Evolutionary conservation across 2,888 invertebrate species (phyloP), one percentile per base, ranked within the genome.

Genomic region (Cyaniris semiargus): DNA sequence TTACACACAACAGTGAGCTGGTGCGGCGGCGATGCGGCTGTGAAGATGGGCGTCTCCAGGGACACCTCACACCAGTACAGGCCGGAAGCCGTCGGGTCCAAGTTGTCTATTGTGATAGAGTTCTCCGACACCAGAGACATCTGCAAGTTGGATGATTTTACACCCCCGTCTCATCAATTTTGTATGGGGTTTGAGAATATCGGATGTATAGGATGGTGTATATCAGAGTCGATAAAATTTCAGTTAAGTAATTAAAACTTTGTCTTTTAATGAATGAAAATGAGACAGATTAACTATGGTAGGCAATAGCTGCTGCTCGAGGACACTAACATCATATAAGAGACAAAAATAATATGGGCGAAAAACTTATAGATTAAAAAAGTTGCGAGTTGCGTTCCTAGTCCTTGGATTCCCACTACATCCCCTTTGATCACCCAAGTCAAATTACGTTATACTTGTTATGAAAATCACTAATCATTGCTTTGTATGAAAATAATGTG

Each of bases 21-120:
- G 88, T 96, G 96, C 79, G 95, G 95, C 77, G 96, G 95, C 34
- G 97, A 97, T 80, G 96, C 96, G 86, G 97, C 97, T 72, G 97
- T 97, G 90, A 96, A 97, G 89, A 97, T 97, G 78, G 97, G 97
- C 75, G 97, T 96, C 88, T 97, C 96, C 85, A 97, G 95, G 80
- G 97, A 97, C 56, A 97, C 97, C 86, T 97, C 96, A 88, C 98
- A 98, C 86, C 96, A 96, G 91, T 97, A 98, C 81, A 95, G 92
- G 44, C 97, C 97, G 10, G 96, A 96, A 76, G 97, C 96, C 78
- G 96, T 95, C 85, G 97, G 97, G 86, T 97, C 96, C 86, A 97
- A 93, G 88, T 96, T 95, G 85, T 96, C 96, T 84, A 97, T 94
- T 81, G 96, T 95, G 85, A 97, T 92, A 1, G 93, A 92, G 83